Evolutionary conservation across 2,888 invertebrate genomes (phyloP), one percentile per base, ranked within the genome.

Genomic region (Poecilobothrus nobilitatus): DNA sequence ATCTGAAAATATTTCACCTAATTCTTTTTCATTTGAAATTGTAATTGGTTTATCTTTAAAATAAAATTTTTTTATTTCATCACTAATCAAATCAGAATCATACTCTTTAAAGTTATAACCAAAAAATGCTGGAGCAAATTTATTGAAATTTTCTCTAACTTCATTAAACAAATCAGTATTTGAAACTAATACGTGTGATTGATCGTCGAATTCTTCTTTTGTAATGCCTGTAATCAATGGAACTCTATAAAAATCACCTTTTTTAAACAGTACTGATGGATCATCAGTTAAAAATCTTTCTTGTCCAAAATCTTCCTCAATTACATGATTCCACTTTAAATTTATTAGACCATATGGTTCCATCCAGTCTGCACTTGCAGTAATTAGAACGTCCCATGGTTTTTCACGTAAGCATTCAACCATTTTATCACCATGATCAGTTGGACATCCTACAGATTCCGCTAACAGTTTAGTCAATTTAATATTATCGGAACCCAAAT

Each of bases 151-250:
- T 69, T 80, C 76, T 66, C 81, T 79, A 1, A 79, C 75, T n/a
- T 85, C 80, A 72, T 87, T 15, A 7, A 66, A 2, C 1, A 68
- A 37, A 21, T 65, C 21, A n/a, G 65, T 3, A 21, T n/a, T 63
- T 8, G 21, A 63, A 2, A 63, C 9, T 3, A 22, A 6, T 63
- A 20, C 21, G 20, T 63, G 63, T 10, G 21, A 85, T 69, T 81
- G 79, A 76, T 83, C 83, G 70, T 82, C 84, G 78, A 88, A 86
- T 77, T 90, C 90, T 70, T 87, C 86, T 44, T 83, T 81, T 0
- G 87, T 87, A 69, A 86, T 83, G 65, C 88, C 88, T 73, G 86
- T 80, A 67, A 90, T 83, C 67, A 86, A 77, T 0, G 90, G 89
- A 1, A 89, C 87, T 22, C 84, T 81, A 41, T 84, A 79, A 71